Percentiles rank a stretch among this genome's conserved stretches.
These are phyloP conservation scores for Leptodactylus fuscus DNA, from an alignment of 2,113 vertebrate species.

Conservation along the genomic window DNA sequence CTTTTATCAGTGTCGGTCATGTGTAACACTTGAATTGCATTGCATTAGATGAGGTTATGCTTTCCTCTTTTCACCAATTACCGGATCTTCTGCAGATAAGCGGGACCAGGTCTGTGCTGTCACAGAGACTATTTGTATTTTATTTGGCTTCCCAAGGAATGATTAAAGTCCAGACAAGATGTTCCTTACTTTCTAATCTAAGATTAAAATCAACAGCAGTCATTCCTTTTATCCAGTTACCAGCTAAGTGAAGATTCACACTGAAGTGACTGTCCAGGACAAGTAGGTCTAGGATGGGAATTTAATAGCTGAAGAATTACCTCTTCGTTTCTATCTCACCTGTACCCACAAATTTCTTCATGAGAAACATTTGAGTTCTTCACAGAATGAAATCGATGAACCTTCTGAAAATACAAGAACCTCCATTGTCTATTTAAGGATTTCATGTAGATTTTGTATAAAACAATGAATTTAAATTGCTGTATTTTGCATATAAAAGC, in stretches of 20 bases:
- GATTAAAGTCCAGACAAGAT: slow-evolving; percentile 9
- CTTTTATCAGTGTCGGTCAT: slow-evolving; percentile 9
- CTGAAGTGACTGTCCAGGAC: slow-evolving; percentile 35
- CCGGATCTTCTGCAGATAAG: slow-evolving; percentile 50
- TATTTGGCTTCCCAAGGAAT: slow-evolving; percentile 38
- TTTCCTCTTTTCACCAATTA: slow-evolving; percentile 42
- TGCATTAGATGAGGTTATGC: slow-evolving; percentile 37
- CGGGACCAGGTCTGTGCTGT: slow-evolving; percentile 31
- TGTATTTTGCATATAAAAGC: neutral
- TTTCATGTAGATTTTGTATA: neutral
- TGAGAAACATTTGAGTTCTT: slow-evolving; percentile 26
- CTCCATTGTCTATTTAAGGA: neutral
- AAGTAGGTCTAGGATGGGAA: slow-evolving; percentile 4
- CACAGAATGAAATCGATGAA: neutral
- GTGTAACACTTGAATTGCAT: slow-evolving; percentile 21
- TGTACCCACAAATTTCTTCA: neutral
- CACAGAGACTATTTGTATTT: slow-evolving; percentile 55
- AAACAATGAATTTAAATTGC: neutral
- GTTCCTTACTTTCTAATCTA: slow-evolving; percentile 48
- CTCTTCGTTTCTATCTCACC: slow-evolving; percentile 39
- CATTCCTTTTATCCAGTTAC: slow-evolving; percentile 47
- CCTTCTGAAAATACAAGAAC: neutral
- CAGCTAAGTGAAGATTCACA: slow-evolving; percentile 38
- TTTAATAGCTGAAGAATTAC: slow-evolving; percentile 45
- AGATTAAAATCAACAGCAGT: slow-evolving; percentile 50